These are phyloP conservation scores for Harlomillsia oculata DNA, from an alignment of 1,140 invertebrate genomes.

Conservation along the genomic window DNA sequence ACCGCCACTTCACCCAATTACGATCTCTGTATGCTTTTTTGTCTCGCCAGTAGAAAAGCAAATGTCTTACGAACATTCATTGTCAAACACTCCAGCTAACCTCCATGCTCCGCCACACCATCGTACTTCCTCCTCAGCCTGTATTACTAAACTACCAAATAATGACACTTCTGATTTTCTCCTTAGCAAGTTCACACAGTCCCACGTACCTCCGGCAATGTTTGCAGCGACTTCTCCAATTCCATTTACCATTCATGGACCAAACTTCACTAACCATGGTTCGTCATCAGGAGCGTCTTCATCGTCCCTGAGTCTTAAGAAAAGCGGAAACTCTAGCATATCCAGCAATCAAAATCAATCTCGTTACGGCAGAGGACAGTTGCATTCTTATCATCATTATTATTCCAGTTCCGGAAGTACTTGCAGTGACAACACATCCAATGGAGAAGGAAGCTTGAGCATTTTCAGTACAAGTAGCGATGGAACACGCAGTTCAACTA, in stretches of 20 bases:
- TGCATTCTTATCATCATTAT: too few relatives aligned
- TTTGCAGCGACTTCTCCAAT: neutral
- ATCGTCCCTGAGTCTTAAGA: neutral
- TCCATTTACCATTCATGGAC: neutral
- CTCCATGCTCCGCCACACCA: neutral
- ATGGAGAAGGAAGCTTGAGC: too few relatives aligned
- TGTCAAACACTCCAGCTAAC: neutral
- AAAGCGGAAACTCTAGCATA: neutral
- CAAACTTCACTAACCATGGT: neutral
- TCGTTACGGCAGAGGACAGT: neutral
- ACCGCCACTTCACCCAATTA: slow-evolving; percentile 74
- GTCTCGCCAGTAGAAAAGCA: neutral
- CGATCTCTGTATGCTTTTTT: slow-evolving; percentile 74
- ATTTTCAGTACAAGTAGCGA: neutral
- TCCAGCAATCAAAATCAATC: neutral
- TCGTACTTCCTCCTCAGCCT: neutral
- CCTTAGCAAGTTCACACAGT: slow-evolving; percentile 22
- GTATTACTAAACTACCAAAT: neutral
- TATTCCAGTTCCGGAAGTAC: too few relatives aligned
- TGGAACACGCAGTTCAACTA: neutral
- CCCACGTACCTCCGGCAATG: slow-evolving; percentile 11
- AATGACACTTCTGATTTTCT: slow-evolving; percentile 23
- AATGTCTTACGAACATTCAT: neutral
- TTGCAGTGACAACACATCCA: neutral
- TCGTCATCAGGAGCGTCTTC: neutral